Evolutionary conservation across 2,797 vertebrate species (phyloP), one percentile per base, ranked within the genome.

Genomic region (Lepilemur septentrionalis): DNA sequence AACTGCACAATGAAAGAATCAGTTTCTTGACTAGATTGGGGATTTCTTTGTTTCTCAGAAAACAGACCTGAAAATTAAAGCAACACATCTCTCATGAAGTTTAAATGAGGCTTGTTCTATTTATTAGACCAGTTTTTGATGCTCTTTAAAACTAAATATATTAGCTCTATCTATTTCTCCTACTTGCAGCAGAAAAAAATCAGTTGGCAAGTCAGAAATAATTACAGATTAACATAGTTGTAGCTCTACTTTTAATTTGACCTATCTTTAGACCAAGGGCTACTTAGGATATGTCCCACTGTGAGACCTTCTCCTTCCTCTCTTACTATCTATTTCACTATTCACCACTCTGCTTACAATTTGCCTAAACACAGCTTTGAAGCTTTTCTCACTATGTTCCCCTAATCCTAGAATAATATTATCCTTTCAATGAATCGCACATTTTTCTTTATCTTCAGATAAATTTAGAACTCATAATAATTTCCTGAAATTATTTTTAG

Each of bases 61-160:
- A 93, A 84, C 18, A 89, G n/a, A 89, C 1, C 69, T 93, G 57
- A 92, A 84, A 97, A 93, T 80, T 59, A 85, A 5, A 57, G n/a
- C 46, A 76, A 80, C 38, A 43, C 43, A 91, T 83, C 95, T 94
- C 73, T 97, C 88, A 80, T 65, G 35, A 93, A 59, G 32, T 88
- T 96, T 84, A 97, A 96, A 92, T 88, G 55, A 90, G 61, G 32
- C 38, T 82, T 88, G 22, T 48, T 92, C 23, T 65, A 55, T 94
- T 88, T 65, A 59, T 94, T 79, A 85, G 25, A 78, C 69, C 46
- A 76, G 12, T 41, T 76, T 92, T 91, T 46, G 32, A 41, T 81
- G 7, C 38, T 25, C 20, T 95, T 86, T 84, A 50, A 94, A 96
- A 95, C 46, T 76, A 84, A 97, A 70, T 85, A 80, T 59, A 78